Conservation (phyloP, 2,888 invertebrate genomes). For the Poecilobothrus nobilitatus region DNA sequence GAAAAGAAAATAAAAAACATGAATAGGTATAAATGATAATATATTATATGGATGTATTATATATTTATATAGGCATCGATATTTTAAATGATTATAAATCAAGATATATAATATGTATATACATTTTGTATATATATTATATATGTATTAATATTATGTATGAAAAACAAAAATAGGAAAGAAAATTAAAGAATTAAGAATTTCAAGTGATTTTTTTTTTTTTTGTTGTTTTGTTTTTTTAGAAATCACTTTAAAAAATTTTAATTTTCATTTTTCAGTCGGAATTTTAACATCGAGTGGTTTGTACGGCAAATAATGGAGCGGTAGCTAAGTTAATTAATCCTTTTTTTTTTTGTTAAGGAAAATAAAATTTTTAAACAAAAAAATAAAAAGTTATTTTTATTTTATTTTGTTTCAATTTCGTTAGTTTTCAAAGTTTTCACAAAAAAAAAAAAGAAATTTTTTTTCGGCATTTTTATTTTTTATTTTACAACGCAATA, state of each 20-base stretch:
- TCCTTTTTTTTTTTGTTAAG: background rate
- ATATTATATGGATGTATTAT: too few relatives aligned
- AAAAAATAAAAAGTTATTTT: background rate
- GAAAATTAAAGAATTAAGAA: background rate
- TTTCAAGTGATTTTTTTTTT: background rate
- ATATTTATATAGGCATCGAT: too few relatives aligned
- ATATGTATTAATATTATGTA: background rate
- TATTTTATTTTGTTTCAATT: background rate
- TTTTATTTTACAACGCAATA: background rate
- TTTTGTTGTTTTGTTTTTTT: too few relatives aligned
- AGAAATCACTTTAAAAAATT: background rate
- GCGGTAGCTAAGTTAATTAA: constrained; percentile 24
- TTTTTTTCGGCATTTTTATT: too few relatives aligned
- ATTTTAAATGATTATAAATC: too few relatives aligned
- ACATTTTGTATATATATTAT: too few relatives aligned
- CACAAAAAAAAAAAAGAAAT: too few relatives aligned
- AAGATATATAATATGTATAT: too few relatives aligned
- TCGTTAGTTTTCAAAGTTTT: background rate
- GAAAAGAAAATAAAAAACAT: too few relatives aligned
- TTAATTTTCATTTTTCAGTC: constrained; percentile 16
- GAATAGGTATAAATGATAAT: too few relatives aligned
- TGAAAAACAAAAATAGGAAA: background rate
- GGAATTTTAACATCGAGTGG: constrained; percentile 24
- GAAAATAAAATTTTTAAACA: background rate
- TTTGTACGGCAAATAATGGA: constrained; percentile 23